Evolutionary conservation across 2,888 invertebrate species (phyloP).

Genomic region (Agriotes lineatus): DNA sequence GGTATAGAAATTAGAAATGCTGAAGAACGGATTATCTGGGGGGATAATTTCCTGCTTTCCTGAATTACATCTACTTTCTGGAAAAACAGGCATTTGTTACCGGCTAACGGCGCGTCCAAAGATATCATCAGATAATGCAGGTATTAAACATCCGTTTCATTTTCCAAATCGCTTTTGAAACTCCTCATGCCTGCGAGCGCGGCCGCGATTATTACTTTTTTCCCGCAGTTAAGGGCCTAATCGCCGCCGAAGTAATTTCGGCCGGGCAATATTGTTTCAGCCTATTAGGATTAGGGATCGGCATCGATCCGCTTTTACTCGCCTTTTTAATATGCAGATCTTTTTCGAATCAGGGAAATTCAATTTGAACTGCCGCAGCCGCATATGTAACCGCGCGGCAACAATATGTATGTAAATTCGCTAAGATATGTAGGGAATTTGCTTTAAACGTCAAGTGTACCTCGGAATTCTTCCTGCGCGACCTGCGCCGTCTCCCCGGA

Average conservation of each 20-base stretch:
- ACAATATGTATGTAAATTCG: conserved; percentile 46
- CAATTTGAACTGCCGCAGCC: conserved; percentile 36
- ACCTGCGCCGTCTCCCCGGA: too few relatives aligned
- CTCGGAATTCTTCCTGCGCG: conserved; percentile 16
- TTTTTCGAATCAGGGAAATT: conserved; percentile 37
- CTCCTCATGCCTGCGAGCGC: neutral
- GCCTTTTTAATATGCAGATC: conserved; percentile 32
- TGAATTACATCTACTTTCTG: conserved; percentile 35
- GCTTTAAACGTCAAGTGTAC: conserved; percentile 42
- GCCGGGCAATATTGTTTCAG: too few relatives aligned
- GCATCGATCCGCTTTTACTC: conserved; percentile 7
- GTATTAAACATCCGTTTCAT: conserved; percentile 32
- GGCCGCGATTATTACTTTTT: neutral
- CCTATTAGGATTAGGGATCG: too few relatives aligned
- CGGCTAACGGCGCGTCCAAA: conserved; percentile 25
- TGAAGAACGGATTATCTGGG: conserved; percentile 36
- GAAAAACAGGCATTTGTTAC: conserved; percentile 38
- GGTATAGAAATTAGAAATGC: conserved; percentile 41
- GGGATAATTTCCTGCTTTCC: conserved; percentile 40
- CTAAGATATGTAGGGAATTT: conserved; percentile 45
- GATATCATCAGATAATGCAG: conserved; percentile 35
- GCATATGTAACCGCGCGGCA: conserved; percentile 39
- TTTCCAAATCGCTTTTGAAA: conserved; percentile 19
- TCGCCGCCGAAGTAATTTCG: neutral
- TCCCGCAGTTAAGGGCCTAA: neutral